Conservation (phyloP, 2,113 vertebrate genomes). For the Dipodomys ordii region DNA sequence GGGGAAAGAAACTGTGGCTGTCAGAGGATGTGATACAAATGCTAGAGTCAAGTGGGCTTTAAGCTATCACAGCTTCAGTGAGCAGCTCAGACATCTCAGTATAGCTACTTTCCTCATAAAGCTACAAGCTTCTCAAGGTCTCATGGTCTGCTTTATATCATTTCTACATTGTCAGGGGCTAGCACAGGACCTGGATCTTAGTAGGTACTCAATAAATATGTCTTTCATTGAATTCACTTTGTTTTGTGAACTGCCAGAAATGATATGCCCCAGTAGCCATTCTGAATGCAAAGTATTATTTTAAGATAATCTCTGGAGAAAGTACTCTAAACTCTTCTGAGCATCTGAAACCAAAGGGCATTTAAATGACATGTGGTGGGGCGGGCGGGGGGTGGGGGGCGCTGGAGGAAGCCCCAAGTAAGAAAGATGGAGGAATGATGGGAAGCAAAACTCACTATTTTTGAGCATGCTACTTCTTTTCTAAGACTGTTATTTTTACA, state of each 20-base stretch:
- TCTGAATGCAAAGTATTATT: conserved; percentile 68
- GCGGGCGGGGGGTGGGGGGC: neutral
- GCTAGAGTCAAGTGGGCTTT: conserved; percentile 1
- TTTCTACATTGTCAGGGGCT: neutral
- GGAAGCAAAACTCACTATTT: neutral
- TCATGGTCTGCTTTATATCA: neutral
- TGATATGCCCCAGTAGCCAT: conserved; percentile 52
- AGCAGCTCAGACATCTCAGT: neutral
- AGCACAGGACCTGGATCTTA: neutral
- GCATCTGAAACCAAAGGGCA: conserved; percentile 19
- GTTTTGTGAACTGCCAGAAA: conserved; percentile 58
- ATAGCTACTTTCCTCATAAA: neutral
- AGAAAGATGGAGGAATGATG: neutral
- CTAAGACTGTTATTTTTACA: neutral
- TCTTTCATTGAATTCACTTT: neutral
- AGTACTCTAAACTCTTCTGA: neutral
- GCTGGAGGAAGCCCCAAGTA: conserved; percentile 20
- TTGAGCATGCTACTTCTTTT: conserved; percentile 5
- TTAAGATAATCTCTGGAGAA: conserved; percentile 68
- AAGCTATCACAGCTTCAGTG: neutral
- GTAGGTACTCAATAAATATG: conserved; percentile 5
- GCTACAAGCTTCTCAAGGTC: neutral
- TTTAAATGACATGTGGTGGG: neutral
- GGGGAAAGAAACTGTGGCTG: neutral
- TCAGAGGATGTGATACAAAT: neutral